A percentile compares a stretch with the other conserved stretches of the same genome.
phyloP scores from a whole-genome alignment of 2,888 invertebrate species.

The Drosophila rubida region DNA sequence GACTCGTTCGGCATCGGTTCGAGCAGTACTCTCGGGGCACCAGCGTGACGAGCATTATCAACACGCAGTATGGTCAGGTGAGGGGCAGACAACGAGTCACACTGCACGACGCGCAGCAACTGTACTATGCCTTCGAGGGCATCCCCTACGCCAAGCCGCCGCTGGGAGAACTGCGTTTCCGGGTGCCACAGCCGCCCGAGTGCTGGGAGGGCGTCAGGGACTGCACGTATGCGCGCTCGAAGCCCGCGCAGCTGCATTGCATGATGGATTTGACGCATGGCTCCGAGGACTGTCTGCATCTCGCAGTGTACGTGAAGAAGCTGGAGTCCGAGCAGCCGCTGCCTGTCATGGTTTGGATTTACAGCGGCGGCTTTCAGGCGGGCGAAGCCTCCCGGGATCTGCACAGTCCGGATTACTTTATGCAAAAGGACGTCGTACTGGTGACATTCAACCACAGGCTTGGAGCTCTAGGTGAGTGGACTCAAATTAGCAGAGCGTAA shows the following conservation, averaged over 20 bases:
- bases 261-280: conserved; percentile 81
- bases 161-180: conserved; percentile 7
- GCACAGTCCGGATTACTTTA: conserved; percentile 84
- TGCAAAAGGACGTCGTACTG: conserved; percentile 82
- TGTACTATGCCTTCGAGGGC: conserved; percentile 11
- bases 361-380: conserved; percentile 85
- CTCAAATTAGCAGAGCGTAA: neutral
- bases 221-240: neutral
- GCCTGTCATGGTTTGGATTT: conserved; percentile 85
- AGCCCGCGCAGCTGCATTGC: conserved; percentile 2
- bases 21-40: conserved; percentile 1
- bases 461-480: conserved; percentile 4
- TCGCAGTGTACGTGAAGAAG: conserved; percentile 83
- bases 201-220: conserved; percentile 4
- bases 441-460: conserved; percentile 1
- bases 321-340: conserved; percentile 59
- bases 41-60: neutral
- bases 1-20: neutral
- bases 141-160: conserved; percentile 52
- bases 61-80: neutral
- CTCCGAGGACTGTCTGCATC: conserved; percentile 85
- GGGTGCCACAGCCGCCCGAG: conserved; percentile 8
- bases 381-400: conserved; percentile 79
- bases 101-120: neutral
- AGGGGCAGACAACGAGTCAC: conserved; percentile 4